Percentiles rank a stretch among this genome's conserved stretches.
phyloP scores from a whole-genome alignment of 1,140 invertebrate species.

The Eupristina koningsbergeri region DNA sequence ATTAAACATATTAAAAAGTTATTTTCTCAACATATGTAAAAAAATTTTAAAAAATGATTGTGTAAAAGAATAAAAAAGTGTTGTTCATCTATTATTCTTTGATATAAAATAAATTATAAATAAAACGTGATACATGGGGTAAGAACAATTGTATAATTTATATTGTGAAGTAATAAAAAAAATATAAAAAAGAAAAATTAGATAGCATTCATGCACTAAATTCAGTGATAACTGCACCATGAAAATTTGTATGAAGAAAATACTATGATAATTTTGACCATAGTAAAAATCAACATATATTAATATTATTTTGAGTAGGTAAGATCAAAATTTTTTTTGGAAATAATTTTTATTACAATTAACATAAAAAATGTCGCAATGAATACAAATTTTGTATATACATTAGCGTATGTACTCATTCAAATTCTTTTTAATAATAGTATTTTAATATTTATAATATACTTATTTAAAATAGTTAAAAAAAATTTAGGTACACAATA shows the following conservation, averaged over 20 bases:
- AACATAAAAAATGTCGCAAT: not conserved
- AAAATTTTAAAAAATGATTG: constrained; percentile 51
- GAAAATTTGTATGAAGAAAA: constrained; percentile 60
- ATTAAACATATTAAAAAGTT: constrained; percentile 67
- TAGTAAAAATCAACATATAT: constrained; percentile 51
- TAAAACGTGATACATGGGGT: constrained; percentile 55
- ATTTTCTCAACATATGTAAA: constrained; percentile 72
- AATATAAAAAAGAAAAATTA: constrained; percentile 53
- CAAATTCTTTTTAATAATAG: not conserved
- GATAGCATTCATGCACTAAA: constrained; percentile 55
- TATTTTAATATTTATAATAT: not conserved
- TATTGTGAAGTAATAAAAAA: constrained; percentile 55
- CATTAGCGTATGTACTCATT: constrained; percentile 31
- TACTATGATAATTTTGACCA: constrained; percentile 63
- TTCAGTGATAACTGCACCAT: constrained; percentile 58
- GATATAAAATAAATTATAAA: constrained; percentile 49
- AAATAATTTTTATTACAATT: constrained; percentile 30
- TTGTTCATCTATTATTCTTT: constrained; percentile 22
- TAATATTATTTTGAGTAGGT: constrained; percentile 38
- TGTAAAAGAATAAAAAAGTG: not conserved
- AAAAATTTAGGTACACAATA: too few species aligned
- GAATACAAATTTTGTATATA: constrained; percentile 12
- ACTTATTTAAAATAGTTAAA: not conserved
- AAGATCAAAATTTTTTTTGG: constrained; percentile 7
- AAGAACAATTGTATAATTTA: constrained; percentile 54